Evolutionary conservation across 1,140 invertebrate genomes (phyloP), one percentile per base, ranked within the genome.

Genomic region (Radopholus similis): DNA sequence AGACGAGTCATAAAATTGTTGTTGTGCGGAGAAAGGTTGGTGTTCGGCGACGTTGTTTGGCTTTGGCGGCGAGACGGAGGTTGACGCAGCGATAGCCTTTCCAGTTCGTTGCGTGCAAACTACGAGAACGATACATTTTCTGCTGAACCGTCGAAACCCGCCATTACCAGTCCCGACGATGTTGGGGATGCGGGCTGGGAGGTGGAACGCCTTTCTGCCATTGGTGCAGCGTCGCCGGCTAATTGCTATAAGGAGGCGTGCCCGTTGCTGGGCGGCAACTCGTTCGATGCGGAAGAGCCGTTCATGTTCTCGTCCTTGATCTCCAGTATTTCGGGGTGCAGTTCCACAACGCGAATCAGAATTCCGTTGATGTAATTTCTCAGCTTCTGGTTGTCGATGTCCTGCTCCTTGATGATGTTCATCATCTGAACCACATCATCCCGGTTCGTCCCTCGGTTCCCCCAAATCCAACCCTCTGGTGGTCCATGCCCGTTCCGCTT

Each of bases 291-390:
- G 3, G 9, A 13, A 4, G 40, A 62, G n/a, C 26, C 18, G 40
- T 62, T 62, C 53, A 44, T 72, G 37, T n/a, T n/a, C 26, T 72
- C 68, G 11, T 70, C 68, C 38, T 70, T 74, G 13, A 75, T 75
- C 51, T 75, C 73, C 4, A 75, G 21, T 13, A 75, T 77, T 23
- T 77, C 71, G 6, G 73, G 73, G 26, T 75, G 65, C 15, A 51
- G 3, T 42, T 76, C 73, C 26, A 75, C 68, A 6, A 75, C 64
- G 15, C 73, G 44, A 28, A 72, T 44, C 26, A 75, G 47, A 56
- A 75, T 75, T 28, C 40, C 74, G 30, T 75, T 72, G 37, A 75
- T 69, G 51, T 75, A 75, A 47, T 54, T 72, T 8, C 75, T 47
- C 9, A 75, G 55, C 35, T 74, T 56, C 47, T 75, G 74, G 58